Conservation (phyloP, 30 jellyfish, hydroid and myxozoan genomes). For the Cassiopea xamachana region DNA sequence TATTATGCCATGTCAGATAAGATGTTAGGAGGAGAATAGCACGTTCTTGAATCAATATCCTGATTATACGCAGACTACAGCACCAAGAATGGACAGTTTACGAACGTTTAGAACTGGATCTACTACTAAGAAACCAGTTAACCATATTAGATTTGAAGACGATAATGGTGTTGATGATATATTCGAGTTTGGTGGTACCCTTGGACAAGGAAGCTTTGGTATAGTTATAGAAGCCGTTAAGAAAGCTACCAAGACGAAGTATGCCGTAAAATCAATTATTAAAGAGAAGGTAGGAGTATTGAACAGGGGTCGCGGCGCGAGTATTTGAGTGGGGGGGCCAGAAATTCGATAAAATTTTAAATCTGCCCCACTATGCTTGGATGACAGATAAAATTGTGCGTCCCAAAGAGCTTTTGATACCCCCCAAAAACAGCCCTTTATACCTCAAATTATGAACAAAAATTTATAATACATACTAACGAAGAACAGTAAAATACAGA, state of each 20-base stretch:
- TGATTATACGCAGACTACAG: too few relatives aligned
- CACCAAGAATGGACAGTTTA: background rate
- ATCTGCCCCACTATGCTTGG: too few relatives aligned
- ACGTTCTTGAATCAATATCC: background rate
- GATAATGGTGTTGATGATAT: conserved; percentile 74
- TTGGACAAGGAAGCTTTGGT: conserved; percentile 97
- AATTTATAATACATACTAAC: too few relatives aligned
- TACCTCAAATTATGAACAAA: too few relatives aligned
- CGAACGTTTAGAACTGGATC: conserved; percentile 29
- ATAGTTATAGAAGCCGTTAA: conserved; percentile 74
- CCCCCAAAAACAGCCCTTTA: too few relatives aligned
- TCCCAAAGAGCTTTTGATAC: too few relatives aligned
- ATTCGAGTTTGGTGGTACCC: conserved; percentile 57
- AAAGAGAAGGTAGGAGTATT: conserved; percentile 77
- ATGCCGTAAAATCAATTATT: conserved; percentile 84
- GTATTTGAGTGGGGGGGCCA: too few relatives aligned
- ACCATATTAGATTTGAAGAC: conserved; percentile 83
- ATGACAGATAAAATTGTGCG: too few relatives aligned
- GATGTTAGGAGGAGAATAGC: background rate
- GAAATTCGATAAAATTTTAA: too few relatives aligned
- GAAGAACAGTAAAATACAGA: too few relatives aligned
- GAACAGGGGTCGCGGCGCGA: too few relatives aligned
- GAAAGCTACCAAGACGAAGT: conserved; percentile 30
- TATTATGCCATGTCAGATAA: background rate
- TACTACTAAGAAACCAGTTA: conserved; percentile 30